phyloP scores from a whole-genome alignment of 2,888 invertebrate genomes.

The Pocota personata region DNA sequence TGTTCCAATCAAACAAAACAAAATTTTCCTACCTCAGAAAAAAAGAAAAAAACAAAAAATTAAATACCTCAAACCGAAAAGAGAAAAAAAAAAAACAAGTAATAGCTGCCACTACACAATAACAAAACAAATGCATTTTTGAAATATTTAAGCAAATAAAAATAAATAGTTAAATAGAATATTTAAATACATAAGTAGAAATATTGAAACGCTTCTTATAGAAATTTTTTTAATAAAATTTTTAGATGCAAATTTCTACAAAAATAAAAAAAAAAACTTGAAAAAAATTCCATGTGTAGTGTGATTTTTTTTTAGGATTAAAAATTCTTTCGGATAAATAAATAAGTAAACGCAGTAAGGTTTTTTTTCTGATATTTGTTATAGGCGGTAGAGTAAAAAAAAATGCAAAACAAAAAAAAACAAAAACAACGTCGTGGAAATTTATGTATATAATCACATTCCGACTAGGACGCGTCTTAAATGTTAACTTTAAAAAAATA shows the following conservation, averaged over 20 bases:
- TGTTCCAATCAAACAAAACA: constrained; percentile 14
- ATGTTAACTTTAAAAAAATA: constrained; percentile 32
- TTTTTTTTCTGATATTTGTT: background rate
- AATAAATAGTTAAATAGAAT: background rate
- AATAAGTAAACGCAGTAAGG: background rate
- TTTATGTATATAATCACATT: constrained; percentile 12
- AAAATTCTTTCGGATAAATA: constrained; percentile 11
- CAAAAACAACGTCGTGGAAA: background rate
- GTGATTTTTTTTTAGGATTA: constrained; percentile 28
- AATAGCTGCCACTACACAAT: constrained; percentile 43
- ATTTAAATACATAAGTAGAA: constrained; percentile 27
- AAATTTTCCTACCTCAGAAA: constrained; percentile 63
- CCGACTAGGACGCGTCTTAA: constrained; percentile 20
- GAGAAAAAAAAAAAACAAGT: background rate
- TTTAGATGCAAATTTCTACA: constrained; percentile 72
- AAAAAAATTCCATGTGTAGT: constrained; percentile 49
- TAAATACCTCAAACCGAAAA: constrained; percentile 41
- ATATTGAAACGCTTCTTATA: constrained; percentile 58
- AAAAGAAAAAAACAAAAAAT: background rate
- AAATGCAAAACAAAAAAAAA: background rate
- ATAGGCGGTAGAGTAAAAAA: constrained; percentile 30
- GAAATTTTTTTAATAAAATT: constrained; percentile 59
- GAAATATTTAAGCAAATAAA: background rate
- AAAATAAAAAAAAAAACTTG: constrained; percentile 15
- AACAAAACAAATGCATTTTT: constrained; percentile 19